phyloP scores from a whole-genome alignment of 2,888 invertebrate genomes.

The Sussaba pulchella region DNA sequence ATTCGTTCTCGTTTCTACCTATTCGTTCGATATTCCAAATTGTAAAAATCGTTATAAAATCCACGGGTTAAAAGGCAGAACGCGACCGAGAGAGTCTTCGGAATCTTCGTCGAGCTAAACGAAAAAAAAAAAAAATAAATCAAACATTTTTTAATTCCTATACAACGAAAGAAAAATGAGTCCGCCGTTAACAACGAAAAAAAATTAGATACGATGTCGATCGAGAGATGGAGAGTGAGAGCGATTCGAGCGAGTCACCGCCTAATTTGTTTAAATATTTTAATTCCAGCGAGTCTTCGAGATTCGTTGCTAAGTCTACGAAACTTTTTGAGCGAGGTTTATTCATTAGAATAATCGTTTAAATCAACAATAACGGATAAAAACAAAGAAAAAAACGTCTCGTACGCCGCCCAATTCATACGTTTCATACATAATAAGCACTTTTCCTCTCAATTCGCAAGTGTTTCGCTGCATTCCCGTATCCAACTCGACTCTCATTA shows the following conservation, averaged over 20 bases:
- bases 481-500: too few species aligned
- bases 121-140: conserved; percentile 21
- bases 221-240: conserved; percentile 28
- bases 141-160: not conserved
- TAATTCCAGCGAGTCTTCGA: conserved; percentile 12
- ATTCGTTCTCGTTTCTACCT: conserved; percentile 4
- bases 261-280: conserved; percentile 13
- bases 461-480: too few species aligned
- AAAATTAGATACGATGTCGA: not conserved
- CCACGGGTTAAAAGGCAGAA: conserved; percentile 51
- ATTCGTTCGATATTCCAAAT: conserved; percentile 40
- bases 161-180: not conserved
- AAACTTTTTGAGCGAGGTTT: conserved; percentile 30
- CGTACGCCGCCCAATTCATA: too few species aligned
- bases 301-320: conserved; percentile 22
- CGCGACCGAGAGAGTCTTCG: conserved; percentile 32
- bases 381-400: conserved; percentile 45
- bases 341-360: too few species aligned
- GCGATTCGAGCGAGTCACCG: conserved; percentile 12
- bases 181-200: not conserved
- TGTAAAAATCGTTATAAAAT: conserved; percentile 63
- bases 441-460: too few species aligned
- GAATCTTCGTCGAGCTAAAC: conserved; percentile 3
- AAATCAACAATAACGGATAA: too few species aligned
- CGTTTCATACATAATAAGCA: too few species aligned